Evolutionary conservation across 1,140 invertebrate species (phyloP).

Genomic region (Leptinotarsa texana): DNA sequence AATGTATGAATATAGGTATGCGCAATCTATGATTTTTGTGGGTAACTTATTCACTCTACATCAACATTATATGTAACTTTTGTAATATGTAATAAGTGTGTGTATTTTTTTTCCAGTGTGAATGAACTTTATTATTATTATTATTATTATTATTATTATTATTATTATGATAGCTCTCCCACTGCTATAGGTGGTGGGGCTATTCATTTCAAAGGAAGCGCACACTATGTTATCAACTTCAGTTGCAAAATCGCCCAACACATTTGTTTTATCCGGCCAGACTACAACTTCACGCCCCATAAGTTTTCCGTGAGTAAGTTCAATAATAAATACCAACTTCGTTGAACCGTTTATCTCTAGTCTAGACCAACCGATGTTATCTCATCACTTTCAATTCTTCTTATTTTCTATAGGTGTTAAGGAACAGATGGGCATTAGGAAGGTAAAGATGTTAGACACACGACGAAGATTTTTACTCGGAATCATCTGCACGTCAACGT

Average conservation of each 20-base stretch:
- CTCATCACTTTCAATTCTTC: neutral
- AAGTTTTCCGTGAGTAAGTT: neutral
- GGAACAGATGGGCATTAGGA: slow-evolving; percentile 12
- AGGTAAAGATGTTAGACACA: slow-evolving; percentile 8
- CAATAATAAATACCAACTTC: slow-evolving; percentile 1
- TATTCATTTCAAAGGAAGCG: neutral
- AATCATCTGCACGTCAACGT: slow-evolving; percentile 22
- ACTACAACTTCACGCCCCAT: neutral
- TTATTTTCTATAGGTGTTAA: neutral
- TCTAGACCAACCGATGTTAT: slow-evolving; percentile 4
- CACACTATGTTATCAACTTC: neutral
- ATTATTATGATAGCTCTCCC: too few species aligned
- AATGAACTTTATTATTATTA: too few species aligned
- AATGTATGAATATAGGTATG: too few species aligned
- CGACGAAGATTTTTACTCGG: slow-evolving; percentile 14
- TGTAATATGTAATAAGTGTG: too few species aligned
- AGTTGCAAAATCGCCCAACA: neutral
- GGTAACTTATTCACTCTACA: too few species aligned
- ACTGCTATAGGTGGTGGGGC: too few species aligned
- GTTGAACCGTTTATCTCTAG: neutral
- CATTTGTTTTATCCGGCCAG: slow-evolving; percentile 7
- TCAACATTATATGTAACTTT: too few species aligned
- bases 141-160: too few species aligned
- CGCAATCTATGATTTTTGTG: too few species aligned
- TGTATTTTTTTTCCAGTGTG: too few species aligned